phyloP scores from a whole-genome alignment of 23 tunicate genomes.

The Styela plicata region DNA sequence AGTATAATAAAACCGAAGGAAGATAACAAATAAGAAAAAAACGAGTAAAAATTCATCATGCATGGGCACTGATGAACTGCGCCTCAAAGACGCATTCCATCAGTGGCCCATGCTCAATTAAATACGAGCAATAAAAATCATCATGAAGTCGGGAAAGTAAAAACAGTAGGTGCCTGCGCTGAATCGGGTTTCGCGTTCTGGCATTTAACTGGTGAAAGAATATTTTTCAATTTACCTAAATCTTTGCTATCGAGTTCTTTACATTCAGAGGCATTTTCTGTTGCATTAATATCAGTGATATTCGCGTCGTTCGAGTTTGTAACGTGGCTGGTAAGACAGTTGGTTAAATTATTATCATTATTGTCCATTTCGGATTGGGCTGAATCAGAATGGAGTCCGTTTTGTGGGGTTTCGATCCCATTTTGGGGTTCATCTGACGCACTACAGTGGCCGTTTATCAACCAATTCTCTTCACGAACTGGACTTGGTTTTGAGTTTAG shows the following conservation, averaged over 20 bases:
- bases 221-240: background rate
- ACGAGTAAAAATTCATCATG: too few relatives aligned
- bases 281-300: background rate
- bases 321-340: background rate
- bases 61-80: too few relatives aligned
- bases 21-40: too few relatives aligned
- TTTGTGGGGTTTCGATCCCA: background rate
- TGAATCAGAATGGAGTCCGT: too few relatives aligned
- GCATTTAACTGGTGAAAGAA: background rate
- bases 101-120: too few relatives aligned
- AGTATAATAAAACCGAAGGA: background rate
- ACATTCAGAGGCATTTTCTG: background rate
- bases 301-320: background rate
- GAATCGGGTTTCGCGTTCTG: background rate
- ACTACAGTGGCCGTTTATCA: constrained; percentile 19
- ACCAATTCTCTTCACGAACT: constrained; percentile 22
- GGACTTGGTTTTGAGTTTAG: background rate
- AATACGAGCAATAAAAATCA: too few relatives aligned
- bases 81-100: too few relatives aligned
- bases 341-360: background rate
- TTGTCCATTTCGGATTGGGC: background rate
- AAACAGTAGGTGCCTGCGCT: background rate
- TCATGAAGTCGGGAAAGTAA: background rate
- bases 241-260: background rate
- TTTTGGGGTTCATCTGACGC: background rate